These are phyloP conservation scores for Eurosta solidaginis DNA, from an alignment of 1,140 invertebrate genomes.

Conservation along the genomic window DNA sequence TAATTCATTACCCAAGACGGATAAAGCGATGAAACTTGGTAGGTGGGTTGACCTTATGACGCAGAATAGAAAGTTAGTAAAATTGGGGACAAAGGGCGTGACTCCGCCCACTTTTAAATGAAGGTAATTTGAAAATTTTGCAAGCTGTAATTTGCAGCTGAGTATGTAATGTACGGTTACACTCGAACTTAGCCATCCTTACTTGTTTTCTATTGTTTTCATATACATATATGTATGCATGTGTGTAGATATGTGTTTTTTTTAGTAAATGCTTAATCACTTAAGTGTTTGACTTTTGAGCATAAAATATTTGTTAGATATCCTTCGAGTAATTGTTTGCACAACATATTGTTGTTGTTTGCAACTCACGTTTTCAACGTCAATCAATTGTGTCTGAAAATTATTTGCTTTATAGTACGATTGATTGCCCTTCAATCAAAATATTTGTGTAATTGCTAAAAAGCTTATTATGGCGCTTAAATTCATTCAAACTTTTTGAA, in stretches of 20 bases:
- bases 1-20: too few species aligned
- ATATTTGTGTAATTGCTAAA: slow-evolving; percentile 6
- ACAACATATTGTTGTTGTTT: neutral
- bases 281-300: neutral
- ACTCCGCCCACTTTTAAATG: too few species aligned
- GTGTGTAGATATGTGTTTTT: neutral
- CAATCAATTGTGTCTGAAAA: slow-evolving; percentile 15
- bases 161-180: too few species aligned
- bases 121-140: too few species aligned
- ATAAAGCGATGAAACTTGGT: too few species aligned
- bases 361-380: neutral
- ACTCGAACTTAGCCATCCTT: too few species aligned
- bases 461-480: neutral
- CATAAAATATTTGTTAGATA: neutral
- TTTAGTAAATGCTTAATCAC: neutral
- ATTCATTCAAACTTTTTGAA: neutral
- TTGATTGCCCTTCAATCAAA: neutral
- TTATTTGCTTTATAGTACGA: neutral
- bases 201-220: neutral
- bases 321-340: slow-evolving; percentile 1
- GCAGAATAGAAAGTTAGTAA: too few species aligned
- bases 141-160: too few species aligned
- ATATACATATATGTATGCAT: neutral
- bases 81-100: too few species aligned
- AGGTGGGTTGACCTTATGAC: too few species aligned